These are phyloP conservation scores for Tinamus major DNA, from an alignment of 2,797 vertebrate species.

Conservation along the genomic window DNA sequence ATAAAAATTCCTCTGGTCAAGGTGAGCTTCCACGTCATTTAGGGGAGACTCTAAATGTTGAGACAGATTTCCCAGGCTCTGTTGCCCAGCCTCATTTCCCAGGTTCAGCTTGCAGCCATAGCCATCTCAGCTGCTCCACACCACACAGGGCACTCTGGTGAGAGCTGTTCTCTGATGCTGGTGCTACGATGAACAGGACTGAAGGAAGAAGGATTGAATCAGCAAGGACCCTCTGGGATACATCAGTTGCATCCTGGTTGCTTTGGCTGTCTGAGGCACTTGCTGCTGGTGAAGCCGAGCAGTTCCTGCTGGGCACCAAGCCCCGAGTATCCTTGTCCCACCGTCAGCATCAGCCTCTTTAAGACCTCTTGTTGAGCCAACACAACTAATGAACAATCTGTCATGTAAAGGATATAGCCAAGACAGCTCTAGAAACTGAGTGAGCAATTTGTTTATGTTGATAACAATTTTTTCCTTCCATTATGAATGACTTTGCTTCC, in stretches of 20 bases:
- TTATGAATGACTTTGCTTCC: background rate
- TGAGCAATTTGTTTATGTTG: background rate
- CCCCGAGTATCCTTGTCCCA: background rate
- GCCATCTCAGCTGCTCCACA: background rate
- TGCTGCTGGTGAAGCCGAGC: background rate
- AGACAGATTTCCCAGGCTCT: background rate
- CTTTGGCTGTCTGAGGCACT: background rate
- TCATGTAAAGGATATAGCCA: background rate
- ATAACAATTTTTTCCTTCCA: background rate
- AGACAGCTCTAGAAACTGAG: background rate
- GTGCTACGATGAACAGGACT: accelerated
- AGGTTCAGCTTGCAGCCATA: background rate
- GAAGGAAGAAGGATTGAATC: background rate
- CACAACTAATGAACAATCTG: background rate
- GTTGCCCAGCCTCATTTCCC: background rate
- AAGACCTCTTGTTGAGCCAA: background rate
- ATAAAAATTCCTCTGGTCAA: accelerated
- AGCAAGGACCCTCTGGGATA: background rate
- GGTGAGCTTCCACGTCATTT: background rate
- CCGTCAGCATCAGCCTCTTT: background rate
- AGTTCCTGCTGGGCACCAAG: background rate
- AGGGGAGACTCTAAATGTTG: background rate
- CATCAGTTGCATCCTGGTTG: background rate
- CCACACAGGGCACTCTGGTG: background rate
- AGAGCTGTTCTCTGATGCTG: background rate